Evolutionary conservation across 2,888 invertebrate species (phyloP), one percentile per base, ranked within the genome.

Genomic region (Athripsodes cinereus): DNA sequence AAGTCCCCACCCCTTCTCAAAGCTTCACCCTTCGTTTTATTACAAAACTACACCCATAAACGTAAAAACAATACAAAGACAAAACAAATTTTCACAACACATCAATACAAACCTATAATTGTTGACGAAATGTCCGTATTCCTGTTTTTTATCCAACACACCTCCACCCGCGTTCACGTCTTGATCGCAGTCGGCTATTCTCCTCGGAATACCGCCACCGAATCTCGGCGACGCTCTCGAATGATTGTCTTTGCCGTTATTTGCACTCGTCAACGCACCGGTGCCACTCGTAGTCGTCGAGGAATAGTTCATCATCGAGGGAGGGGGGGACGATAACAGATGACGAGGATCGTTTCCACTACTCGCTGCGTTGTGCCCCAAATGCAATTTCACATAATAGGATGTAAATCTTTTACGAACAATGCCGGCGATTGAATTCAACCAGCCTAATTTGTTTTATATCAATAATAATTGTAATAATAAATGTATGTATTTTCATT

Each of bases 381-480:
- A 82, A 77, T 90, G 87, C 74, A 89, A 82, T 79, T 90, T 90
- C 69, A 89, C 87, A 78, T 90, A 90, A 66, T 40, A 40, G 2
- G 88, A 88, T 70, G 88, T 86, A 74, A 90, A 88, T 71, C 89
- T 84, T 74, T 88, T 87, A 77, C 89, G 90, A 74, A 84, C 79
- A 71, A 82, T 81, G 75, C 83, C 83, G 72, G 83, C 81, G 74
- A 84, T 75, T 71, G 83, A 82, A 81, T 82, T 82, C 78, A 83
- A 81, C 83, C 83, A 83, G 81, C 83, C 79, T 78, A 26, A 26
- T 26, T 6, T 26, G 26, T 26, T 6, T 26, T 26, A 26, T 10
- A 26, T 26, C 26, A n/a, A 20, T 3, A 21, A n/a, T 21, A n/a
- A n/a, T n/a, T n/a, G n/a, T n/a, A n/a, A n/a, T n/a, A n/a, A n/a